A percentile compares a stretch with the other conserved stretches of the same genome.
Conservation (phyloP, 2,113 vertebrate species). For the Argyrosomus japonicus region DNA sequence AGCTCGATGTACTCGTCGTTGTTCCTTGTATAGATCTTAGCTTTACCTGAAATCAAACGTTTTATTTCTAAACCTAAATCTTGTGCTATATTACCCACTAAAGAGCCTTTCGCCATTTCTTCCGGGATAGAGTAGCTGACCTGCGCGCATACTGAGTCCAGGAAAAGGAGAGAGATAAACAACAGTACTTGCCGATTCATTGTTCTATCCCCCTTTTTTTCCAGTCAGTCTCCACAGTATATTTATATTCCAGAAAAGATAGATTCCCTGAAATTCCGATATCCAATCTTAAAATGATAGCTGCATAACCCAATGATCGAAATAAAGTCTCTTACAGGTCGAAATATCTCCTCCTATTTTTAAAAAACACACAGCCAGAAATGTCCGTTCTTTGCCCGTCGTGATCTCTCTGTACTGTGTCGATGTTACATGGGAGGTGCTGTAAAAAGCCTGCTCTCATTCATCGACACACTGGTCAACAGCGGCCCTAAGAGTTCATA, state of each 20-base stretch:
- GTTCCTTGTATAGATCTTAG: slow-evolving; percentile 71
- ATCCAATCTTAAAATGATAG: no score
- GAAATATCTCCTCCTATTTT: no score
- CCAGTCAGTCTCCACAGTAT: no score
- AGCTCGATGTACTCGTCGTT: slow-evolving; percentile 74
- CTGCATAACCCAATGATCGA: no score
- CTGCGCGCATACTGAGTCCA: background rate
- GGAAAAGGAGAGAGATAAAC: fast-evolving
- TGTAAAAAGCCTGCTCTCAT: no score
- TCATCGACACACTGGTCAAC: slow-evolving; percentile 18
- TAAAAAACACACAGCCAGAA: no score
- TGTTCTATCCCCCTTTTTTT: background rate
- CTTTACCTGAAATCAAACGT: slow-evolving; percentile 73
- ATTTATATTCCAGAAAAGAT: no score
- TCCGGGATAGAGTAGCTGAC: slow-evolving; percentile 49
- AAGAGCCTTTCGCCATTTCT: background rate
- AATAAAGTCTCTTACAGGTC: no score
- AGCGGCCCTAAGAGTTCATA: slow-evolving; percentile 76
- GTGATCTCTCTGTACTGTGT: no score
- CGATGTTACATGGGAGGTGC: no score
- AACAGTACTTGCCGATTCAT: slow-evolving; percentile 7
- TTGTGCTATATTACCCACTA: background rate
- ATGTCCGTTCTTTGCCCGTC: no score
- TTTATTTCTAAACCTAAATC: slow-evolving; percentile 40
- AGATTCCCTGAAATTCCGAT: no score